phyloP scores from a whole-genome alignment of 1,140 invertebrate genomes.

The Rhynchophorus ferrugineus region DNA sequence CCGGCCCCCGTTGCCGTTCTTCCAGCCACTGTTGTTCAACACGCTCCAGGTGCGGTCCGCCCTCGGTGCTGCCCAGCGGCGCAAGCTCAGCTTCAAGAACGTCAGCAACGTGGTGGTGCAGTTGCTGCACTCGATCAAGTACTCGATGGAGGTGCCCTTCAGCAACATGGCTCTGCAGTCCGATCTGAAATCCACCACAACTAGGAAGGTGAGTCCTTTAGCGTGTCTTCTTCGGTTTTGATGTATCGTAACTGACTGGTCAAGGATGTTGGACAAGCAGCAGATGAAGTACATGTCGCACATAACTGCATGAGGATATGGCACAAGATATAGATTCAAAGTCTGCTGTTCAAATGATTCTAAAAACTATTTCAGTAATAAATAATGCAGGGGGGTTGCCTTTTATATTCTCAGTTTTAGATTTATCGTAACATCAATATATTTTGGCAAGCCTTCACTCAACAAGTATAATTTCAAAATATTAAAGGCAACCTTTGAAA shows the following conservation, averaged over 20 bases:
- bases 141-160: slow-evolving; percentile 87
- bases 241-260: neutral
- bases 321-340: too few relatives aligned
- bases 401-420: too few relatives aligned
- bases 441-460: too few relatives aligned
- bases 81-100: slow-evolving; percentile 85
- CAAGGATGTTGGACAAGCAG: neutral
- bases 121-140: slow-evolving; percentile 83
- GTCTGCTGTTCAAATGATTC: too few relatives aligned
- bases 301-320: too few relatives aligned
- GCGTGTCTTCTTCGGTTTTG: slow-evolving; percentile 6
- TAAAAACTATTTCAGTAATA: too few relatives aligned
- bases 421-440: too few relatives aligned
- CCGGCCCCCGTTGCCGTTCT: slow-evolving; percentile 37
- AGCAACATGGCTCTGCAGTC: slow-evolving; percentile 74
- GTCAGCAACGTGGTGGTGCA: slow-evolving; percentile 87
- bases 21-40: slow-evolving; percentile 61
- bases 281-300: neutral
- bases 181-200: slow-evolving; percentile 53
- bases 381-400: too few relatives aligned
- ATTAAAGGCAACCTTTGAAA: too few relatives aligned
- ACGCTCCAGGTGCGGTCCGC: slow-evolving; percentile 60
- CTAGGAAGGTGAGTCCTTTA: slow-evolving; percentile 54
- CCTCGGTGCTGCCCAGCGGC: slow-evolving; percentile 55
- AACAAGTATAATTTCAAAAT: too few relatives aligned